These are phyloP conservation scores for Heliopora coerulea DNA, from an alignment of 92 coral and sea anemone species.

Conservation along the genomic window DNA sequence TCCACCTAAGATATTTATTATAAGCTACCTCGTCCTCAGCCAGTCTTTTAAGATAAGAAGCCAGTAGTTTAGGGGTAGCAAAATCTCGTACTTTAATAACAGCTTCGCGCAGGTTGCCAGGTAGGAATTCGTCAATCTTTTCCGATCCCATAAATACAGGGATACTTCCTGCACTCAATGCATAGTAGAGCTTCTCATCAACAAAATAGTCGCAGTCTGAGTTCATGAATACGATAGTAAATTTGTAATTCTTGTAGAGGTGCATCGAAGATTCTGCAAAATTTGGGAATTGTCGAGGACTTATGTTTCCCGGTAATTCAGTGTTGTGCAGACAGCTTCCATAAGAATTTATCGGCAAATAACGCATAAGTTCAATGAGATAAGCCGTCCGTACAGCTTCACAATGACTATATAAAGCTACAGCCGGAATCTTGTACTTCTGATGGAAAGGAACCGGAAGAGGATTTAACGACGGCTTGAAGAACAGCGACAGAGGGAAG, in stretches of 20 bases:
- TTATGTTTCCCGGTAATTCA: constrained; percentile 31
- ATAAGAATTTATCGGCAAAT: constrained; percentile 75
- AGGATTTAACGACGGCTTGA: constrained; percentile 74
- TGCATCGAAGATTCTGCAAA: neutral
- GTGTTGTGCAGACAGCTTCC: constrained; percentile 80
- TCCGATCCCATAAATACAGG: constrained; percentile 72
- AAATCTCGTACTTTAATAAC: constrained; percentile 63
- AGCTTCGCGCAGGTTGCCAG: constrained; percentile 52
- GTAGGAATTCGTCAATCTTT: constrained; percentile 57
- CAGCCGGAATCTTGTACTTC: constrained; percentile 56
- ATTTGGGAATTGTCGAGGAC: neutral
- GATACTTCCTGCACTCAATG: constrained; percentile 63
- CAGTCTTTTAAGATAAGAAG: constrained; percentile 50
- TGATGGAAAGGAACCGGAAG: constrained; percentile 66
- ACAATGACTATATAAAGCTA: constrained; percentile 88
- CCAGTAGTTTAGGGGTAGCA: constrained; percentile 52
- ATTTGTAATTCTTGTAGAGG: constrained; percentile 55
- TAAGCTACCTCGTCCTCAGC: constrained; percentile 56
- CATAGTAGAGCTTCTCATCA: constrained; percentile 61
- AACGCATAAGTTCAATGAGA: constrained; percentile 75
- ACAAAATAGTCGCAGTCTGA: constrained; percentile 74
- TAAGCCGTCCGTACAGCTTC: constrained; percentile 91
- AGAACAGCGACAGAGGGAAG: constrained; percentile 85
- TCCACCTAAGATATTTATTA: constrained; percentile 59
- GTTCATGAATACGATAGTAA: constrained; percentile 60